Evolutionary conservation across 1,140 invertebrate species (phyloP).

Genomic region (Achatina immaculata): DNA sequence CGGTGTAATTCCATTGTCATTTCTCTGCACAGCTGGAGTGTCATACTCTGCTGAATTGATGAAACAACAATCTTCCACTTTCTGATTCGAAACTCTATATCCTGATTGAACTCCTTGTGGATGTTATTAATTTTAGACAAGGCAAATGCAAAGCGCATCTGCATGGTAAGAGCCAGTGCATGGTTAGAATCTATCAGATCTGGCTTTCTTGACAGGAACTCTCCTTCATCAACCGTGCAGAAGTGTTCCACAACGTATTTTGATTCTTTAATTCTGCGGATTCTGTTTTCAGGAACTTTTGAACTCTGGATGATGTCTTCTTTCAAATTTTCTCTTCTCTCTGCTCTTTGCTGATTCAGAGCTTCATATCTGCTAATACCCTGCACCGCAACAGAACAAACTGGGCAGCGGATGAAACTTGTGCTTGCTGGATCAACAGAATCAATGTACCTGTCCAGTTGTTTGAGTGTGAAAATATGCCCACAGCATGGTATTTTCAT

Average conservation of each 20-base stretch:
- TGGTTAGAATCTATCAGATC: constrained; percentile 25
- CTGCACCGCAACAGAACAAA: constrained; percentile 3
- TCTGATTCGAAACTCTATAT: not conserved
- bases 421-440: constrained; percentile 15
- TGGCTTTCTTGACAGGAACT: constrained; percentile 18
- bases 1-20: constrained; percentile 29
- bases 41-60: not conserved
- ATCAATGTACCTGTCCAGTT: constrained; percentile 28
- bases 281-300: constrained; percentile 6
- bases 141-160: constrained; percentile 4
- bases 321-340: constrained; percentile 25
- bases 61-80: constrained; percentile 28
- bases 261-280: not conserved
- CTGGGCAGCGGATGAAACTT: constrained; percentile 29
- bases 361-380: constrained; percentile 25
- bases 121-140: constrained; percentile 20
- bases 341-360: not conserved
- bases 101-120: constrained; percentile 8
- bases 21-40: constrained; percentile 13
- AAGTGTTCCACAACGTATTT: constrained; percentile 1
- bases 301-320: not conserved
- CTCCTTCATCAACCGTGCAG: constrained; percentile 27
- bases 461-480: constrained; percentile 27
- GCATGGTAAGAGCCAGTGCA: constrained; percentile 12
- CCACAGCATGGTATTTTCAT: constrained; percentile 36